Conservation (phyloP, 2,797 vertebrate species). For the Oreochromis grahami region DNA sequence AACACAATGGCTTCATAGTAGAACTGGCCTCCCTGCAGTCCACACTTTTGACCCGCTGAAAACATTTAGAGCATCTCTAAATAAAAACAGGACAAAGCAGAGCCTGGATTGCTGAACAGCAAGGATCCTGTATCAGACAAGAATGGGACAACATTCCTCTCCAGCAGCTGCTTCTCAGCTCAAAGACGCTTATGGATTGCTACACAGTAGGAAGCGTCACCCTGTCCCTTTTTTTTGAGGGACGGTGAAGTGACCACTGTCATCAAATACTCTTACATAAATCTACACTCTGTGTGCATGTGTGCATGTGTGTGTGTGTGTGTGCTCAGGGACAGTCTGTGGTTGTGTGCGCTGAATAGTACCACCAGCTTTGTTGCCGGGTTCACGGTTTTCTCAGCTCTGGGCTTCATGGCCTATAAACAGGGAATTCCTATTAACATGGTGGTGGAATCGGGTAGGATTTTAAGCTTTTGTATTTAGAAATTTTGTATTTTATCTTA, state of each 20-base stretch:
- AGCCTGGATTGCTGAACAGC: not conserved
- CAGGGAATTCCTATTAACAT: constrained; percentile 51
- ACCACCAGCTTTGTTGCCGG: constrained; percentile 64
- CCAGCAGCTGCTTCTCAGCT: not conserved
- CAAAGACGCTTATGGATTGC: not conserved
- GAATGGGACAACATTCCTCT: not conserved
- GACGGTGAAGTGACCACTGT: not conserved
- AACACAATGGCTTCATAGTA: not conserved
- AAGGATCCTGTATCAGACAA: not conserved
- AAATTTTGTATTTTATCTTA: not conserved
- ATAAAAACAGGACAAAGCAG: not conserved
- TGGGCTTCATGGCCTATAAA: constrained; percentile 66
- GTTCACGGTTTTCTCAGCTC: constrained; percentile 65
- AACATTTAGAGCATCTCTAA: not conserved
- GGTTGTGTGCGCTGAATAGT: constrained; percentile 66
- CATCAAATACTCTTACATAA: not conserved
- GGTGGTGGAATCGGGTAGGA: constrained; percentile 62
- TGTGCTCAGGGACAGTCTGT: constrained; percentile 49
- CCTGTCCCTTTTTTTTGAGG: not conserved
- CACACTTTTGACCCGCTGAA: not conserved
- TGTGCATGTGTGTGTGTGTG: not conserved
- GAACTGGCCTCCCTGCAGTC: not conserved
- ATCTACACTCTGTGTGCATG: not conserved
- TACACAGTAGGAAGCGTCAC: not conserved
- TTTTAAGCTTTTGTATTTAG: not conserved